Evolutionary conservation across 2,888 invertebrate species (phyloP).

Genomic region (Ormia ochracea): DNA sequence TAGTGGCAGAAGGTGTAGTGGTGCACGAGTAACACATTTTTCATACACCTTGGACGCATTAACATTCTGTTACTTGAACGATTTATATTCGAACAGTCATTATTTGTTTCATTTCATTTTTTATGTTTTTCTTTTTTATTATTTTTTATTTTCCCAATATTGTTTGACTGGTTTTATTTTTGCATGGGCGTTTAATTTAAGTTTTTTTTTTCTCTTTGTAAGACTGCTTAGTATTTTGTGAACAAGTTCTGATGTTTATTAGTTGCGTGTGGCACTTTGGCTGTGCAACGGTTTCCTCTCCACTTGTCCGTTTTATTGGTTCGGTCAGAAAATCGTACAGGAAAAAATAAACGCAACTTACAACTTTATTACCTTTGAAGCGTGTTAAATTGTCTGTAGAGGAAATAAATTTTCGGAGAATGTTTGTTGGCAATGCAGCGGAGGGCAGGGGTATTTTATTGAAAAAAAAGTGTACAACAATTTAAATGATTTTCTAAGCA

Average conservation of each 20-base stretch:
- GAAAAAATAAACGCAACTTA: constrained; percentile 5
- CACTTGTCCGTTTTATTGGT: constrained; percentile 57
- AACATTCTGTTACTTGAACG: constrained; percentile 44
- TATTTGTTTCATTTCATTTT: constrained; percentile 32
- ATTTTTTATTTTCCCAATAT: background rate
- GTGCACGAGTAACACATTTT: background rate
- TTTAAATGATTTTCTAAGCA: too few relatives aligned
- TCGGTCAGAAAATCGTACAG: background rate
- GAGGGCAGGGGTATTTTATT: background rate
- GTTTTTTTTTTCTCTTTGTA: background rate
- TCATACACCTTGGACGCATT: constrained; percentile 28
- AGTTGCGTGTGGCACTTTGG: constrained; percentile 54
- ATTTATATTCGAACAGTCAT: constrained; percentile 52
- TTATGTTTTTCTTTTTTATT: background rate
- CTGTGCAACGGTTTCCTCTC: constrained; percentile 36
- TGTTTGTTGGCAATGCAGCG: background rate
- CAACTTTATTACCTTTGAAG: constrained; percentile 56
- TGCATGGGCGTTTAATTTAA: constrained; percentile 57
- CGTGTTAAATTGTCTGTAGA: constrained; percentile 48
- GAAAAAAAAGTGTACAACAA: background rate
- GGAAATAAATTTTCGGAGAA: constrained; percentile 32
- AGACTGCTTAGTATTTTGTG: constrained; percentile 9
- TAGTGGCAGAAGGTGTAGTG: background rate
- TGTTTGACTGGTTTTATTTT: constrained; percentile 29
- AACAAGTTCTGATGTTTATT: constrained; percentile 24